Evolutionary conservation across 1,140 invertebrate genomes (phyloP).

Genomic region (Ips nitidus): DNA sequence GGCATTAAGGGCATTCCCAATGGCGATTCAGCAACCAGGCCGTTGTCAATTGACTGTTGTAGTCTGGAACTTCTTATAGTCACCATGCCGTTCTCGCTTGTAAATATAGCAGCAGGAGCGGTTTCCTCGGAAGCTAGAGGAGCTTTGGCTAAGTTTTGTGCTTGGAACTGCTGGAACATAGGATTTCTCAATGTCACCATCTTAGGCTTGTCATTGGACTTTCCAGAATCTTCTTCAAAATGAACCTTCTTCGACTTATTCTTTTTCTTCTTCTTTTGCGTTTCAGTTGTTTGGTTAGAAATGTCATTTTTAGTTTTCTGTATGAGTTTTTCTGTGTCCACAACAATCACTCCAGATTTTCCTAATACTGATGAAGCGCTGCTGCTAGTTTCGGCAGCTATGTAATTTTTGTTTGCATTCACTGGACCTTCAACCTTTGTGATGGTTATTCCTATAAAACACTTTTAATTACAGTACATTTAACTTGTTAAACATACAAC

Average conservation of each 20-base stretch:
- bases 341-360: conserved; percentile 65
- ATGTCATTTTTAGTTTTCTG: conserved; percentile 35
- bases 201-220: conserved; percentile 46
- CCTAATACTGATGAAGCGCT: conserved; percentile 40
- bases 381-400: conserved; percentile 52
- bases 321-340: conserved; percentile 63
- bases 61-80: conserved; percentile 71
- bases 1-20: conserved; percentile 34
- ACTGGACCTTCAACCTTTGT: conserved; percentile 71
- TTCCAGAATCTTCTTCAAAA: conserved; percentile 56
- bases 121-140: conserved; percentile 38
- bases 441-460: conserved; percentile 64
- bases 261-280: conserved; percentile 62
- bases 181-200: conserved; percentile 77
- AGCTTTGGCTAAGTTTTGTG: conserved; percentile 10
- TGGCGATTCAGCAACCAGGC: conserved; percentile 9
- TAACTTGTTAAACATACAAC: neutral
- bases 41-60: conserved; percentile 40
- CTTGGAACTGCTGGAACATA: conserved; percentile 61
- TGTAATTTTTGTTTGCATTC: conserved; percentile 54
- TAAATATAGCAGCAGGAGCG: conserved; percentile 66
- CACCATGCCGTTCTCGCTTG: conserved; percentile 75
- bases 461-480: neutral
- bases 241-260: conserved; percentile 52
- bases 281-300: conserved; percentile 30